Conservation (phyloP, 2,113 vertebrate genomes). For the Oncorhynchus masou region DNA sequence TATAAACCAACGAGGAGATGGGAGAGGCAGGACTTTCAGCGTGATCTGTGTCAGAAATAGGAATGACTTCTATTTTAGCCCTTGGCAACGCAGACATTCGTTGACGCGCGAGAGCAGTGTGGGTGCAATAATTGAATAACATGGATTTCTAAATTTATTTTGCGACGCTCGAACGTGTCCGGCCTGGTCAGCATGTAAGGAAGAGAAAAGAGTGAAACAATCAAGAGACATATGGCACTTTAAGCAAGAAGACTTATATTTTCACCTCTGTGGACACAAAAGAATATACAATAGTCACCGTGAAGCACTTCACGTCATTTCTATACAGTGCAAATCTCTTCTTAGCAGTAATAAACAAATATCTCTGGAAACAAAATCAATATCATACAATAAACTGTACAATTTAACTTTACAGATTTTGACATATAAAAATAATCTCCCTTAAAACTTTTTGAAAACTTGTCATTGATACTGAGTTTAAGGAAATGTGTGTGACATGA, state of each 20-base stretch:
- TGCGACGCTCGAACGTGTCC: too few species aligned
- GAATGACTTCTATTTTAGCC: too few species aligned
- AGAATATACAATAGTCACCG: conserved; percentile 75
- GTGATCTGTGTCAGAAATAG: too few species aligned
- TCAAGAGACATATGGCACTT: conserved; percentile 61
- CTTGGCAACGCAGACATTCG: too few species aligned
- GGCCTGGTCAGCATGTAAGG: not conserved
- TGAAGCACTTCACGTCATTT: conserved; percentile 71
- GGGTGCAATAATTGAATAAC: too few species aligned
- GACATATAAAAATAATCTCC: conserved; percentile 63
- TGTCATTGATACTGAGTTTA: conserved; percentile 27
- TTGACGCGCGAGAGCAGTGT: too few species aligned
- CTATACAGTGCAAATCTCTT: conserved; percentile 81
- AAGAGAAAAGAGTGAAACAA: conserved; percentile 37
- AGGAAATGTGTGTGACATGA: conserved; percentile 2
- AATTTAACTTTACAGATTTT: conserved; percentile 65
- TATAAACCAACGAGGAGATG: too few species aligned
- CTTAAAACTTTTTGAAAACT: conserved; percentile 58
- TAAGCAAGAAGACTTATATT: conserved; percentile 69
- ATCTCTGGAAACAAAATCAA: conserved; percentile 64
- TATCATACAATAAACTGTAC: conserved; percentile 86
- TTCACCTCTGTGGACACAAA: conserved; percentile 38
- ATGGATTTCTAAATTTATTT: too few species aligned
- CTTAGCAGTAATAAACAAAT: conserved; percentile 72
- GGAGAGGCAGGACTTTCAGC: too few species aligned